phyloP scores from a whole-genome alignment of 64 coral and sea anemone species.

The Orbicella faveolata region DNA sequence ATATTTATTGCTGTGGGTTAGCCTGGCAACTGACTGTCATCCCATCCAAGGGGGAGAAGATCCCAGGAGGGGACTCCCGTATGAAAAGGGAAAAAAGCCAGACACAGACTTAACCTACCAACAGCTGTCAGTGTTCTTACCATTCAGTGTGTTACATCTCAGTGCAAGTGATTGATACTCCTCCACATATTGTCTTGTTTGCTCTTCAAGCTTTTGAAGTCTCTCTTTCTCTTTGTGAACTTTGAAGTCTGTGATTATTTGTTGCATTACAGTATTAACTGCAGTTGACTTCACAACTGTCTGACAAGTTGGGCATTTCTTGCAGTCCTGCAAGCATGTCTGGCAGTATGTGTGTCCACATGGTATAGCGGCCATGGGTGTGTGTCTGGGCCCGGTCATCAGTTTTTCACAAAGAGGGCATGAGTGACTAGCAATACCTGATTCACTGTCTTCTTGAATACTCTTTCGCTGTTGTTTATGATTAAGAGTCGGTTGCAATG shows the following conservation, averaged over 20 bases:
- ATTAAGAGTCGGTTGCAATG: conserved; percentile 21
- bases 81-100: no score
- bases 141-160: conserved; percentile 81
- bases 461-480: conserved; percentile 10
- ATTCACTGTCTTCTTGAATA: conserved; percentile 35
- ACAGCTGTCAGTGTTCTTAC: conserved; percentile 32
- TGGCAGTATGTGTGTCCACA: conserved; percentile 98
- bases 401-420: conserved; percentile 81
- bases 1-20: no score
- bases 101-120: no score
- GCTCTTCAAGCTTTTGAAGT: conserved; percentile 85
- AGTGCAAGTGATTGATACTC: conserved; percentile 89
- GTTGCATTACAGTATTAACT: conserved; percentile 90
- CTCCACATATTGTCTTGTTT: conserved; percentile 95
- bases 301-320: conserved; percentile 87
- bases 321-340: conserved; percentile 71
- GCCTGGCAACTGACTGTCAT: no score
- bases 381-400: conserved; percentile 70
- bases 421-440: conserved; percentile 82
- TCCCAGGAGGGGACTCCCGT: no score
- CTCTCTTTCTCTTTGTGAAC: conserved; percentile 83
- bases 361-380: conserved; percentile 87
- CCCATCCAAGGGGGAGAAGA: no score
- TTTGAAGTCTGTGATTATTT: conserved; percentile 82
- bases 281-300: conserved; percentile 76